Conservation (phyloP, 2,797 vertebrate species). For the Remorina albescens region DNA sequence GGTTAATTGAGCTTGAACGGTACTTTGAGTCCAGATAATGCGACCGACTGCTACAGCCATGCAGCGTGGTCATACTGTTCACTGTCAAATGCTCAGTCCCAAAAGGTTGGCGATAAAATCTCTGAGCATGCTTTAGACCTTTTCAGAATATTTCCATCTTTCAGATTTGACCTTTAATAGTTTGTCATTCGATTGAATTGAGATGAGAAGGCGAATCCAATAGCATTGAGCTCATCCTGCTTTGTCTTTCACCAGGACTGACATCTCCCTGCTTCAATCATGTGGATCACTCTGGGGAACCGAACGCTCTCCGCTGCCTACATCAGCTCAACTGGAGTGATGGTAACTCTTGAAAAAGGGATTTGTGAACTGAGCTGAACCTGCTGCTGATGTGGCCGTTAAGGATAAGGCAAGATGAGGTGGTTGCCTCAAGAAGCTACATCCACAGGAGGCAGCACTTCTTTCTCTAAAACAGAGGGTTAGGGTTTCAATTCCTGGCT, state of each 20-base stretch:
- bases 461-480: too few relatives aligned
- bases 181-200: constrained; percentile 76
- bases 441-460: too few relatives aligned
- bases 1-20: constrained; percentile 27
- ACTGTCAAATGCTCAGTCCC: constrained; percentile 49
- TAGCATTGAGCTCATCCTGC: constrained; percentile 65
- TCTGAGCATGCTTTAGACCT: constrained; percentile 71
- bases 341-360: constrained; percentile 28
- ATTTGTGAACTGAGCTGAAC: constrained; percentile 46
- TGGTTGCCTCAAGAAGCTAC: neutral
- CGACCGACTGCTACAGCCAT: neutral
- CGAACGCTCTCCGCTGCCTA: neutral
- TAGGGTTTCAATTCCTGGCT: too few relatives aligned
- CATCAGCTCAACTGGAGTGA: constrained; percentile 35
- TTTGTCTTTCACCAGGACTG: constrained; percentile 53
- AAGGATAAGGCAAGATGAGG: constrained; percentile 10
- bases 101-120: constrained; percentile 62
- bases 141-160: constrained; percentile 79
- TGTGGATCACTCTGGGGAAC: constrained; percentile 62
- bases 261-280: constrained; percentile 65
- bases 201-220: constrained; percentile 61
- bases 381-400: constrained; percentile 33
- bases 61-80: constrained; percentile 13
- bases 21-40: constrained; percentile 1
- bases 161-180: constrained; percentile 83